phyloP scores from a whole-genome alignment of 2,113 vertebrate species.

The Sula dactylatra region DNA sequence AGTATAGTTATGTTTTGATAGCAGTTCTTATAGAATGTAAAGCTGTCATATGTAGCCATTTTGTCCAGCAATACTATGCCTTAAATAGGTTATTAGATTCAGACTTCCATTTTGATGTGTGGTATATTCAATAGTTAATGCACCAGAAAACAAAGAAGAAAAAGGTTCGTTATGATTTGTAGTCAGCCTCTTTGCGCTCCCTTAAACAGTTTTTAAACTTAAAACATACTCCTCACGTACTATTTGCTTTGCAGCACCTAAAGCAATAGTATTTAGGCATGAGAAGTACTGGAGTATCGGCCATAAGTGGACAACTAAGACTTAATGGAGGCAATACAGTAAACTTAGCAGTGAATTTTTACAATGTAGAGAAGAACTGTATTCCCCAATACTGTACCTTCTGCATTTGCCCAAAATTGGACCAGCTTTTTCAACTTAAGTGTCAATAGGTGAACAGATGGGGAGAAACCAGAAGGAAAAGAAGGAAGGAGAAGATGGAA shows the following conservation, averaged over 20 bases:
- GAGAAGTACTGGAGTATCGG: conserved; percentile 23
- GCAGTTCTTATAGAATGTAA: conserved; percentile 60
- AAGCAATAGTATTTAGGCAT: conserved; percentile 4
- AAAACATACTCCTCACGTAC: not conserved
- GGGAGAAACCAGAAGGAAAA: not conserved
- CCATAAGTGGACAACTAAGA: not conserved
- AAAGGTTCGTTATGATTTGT: conserved; percentile 14
- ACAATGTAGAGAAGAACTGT: not conserved
- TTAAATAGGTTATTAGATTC: conserved; percentile 58
- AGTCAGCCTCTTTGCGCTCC: conserved; percentile 30
- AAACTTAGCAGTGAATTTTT: conserved; percentile 8
- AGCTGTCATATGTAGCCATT: conserved; percentile 31
- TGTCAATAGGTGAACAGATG: not conserved
- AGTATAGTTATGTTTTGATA: conserved; percentile 58
- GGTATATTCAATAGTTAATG: conserved; percentile 44
- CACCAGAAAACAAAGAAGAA: conserved; percentile 37
- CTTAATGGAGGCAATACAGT: not conserved
- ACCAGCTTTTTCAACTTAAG: conserved; percentile 29
- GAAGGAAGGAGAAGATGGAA: not conserved
- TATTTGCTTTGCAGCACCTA: conserved; percentile 11
- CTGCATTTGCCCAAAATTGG: not conserved
- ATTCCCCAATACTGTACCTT: conserved; percentile 14
- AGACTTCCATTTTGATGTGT: conserved; percentile 41
- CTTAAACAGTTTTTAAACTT: conserved; percentile 17
- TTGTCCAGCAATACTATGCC: conserved; percentile 31